A percentile compares a stretch with the other conserved stretches of the same genome.
Evolutionary conservation across 2,797 vertebrate species (phyloP).

Genomic region (Hypotaenidia okinawae): DNA sequence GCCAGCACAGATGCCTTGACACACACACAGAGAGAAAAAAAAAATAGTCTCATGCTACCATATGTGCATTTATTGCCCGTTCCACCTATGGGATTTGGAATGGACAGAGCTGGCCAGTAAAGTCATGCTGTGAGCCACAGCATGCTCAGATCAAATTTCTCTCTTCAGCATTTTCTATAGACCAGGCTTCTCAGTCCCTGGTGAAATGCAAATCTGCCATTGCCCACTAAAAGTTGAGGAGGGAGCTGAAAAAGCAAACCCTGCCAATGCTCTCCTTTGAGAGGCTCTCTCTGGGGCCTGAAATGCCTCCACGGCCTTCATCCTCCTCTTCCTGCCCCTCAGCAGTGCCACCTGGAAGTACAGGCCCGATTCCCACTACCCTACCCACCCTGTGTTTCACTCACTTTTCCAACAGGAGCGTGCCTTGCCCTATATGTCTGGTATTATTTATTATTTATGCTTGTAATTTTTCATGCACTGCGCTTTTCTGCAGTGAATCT

Average conservation of each 20-base stretch:
- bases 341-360: neutral
- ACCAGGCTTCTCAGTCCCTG: neutral
- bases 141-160: neutral
- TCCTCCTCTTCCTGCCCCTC: neutral
- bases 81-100: neutral
- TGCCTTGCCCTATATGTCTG: neutral
- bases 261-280: neutral
- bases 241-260: neutral
- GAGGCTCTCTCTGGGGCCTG: neutral
- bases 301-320: neutral
- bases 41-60: neutral
- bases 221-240: neutral
- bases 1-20: neutral
- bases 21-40: neutral
- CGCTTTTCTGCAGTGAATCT: neutral
- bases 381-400: no score
- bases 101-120: neutral
- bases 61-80: neutral
- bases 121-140: neutral
- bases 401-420: neutral
- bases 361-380: neutral
- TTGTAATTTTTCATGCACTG: neutral
- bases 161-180: neutral
- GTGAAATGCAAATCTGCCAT: neutral
- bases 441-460: neutral